phyloP scores from a whole-genome alignment of 2,797 vertebrate genomes.

The Neopelma chrysocephalum region DNA sequence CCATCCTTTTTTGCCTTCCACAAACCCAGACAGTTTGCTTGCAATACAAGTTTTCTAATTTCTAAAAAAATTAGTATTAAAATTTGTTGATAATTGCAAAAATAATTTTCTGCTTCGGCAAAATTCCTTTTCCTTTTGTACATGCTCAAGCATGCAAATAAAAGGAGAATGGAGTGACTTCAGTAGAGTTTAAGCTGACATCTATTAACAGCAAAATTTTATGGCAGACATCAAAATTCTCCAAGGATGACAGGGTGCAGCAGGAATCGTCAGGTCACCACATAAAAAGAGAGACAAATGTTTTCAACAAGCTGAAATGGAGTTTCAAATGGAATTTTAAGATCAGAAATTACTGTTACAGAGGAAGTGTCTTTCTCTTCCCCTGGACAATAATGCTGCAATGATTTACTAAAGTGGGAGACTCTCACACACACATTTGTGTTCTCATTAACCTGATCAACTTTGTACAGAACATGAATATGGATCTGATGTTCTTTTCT shows the following conservation, averaged over 20 bases:
- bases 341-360: not conserved
- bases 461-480: not conserved
- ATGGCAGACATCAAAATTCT: not conserved
- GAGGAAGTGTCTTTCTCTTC: not conserved
- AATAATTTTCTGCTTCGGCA: not conserved
- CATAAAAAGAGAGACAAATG: not conserved
- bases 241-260: not conserved
- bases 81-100: not conserved
- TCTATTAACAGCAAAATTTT: not conserved
- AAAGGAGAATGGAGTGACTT: not conserved
- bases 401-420: not conserved
- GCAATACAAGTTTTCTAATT: not conserved
- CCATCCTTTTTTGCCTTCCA: not conserved
- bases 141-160: not conserved
- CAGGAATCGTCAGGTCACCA: not conserved
- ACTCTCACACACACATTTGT: not conserved
- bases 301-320: not conserved
- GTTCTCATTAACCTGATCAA: not conserved
- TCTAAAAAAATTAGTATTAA: not conserved
- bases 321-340: not conserved
- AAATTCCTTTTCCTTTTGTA: not conserved
- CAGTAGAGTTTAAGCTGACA: not conserved
- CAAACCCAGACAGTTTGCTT: not conserved
- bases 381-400: not conserved
- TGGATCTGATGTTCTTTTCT: not conserved